These are phyloP conservation scores for Tenthredo mesomela DNA, from an alignment of 2,888 invertebrate genomes.

Conservation along the genomic window DNA sequence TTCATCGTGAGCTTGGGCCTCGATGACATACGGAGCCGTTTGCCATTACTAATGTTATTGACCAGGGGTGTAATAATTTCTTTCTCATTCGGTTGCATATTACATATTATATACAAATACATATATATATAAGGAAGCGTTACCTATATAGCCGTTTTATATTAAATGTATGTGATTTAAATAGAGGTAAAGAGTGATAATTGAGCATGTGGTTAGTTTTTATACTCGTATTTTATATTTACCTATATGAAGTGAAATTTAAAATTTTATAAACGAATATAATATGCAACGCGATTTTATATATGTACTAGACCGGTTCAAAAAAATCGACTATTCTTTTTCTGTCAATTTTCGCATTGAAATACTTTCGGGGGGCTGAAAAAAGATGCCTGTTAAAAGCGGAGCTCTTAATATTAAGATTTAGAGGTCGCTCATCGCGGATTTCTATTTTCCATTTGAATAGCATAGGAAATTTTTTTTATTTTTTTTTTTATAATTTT, in stretches of 20 bases:
- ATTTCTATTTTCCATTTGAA: too few species aligned
- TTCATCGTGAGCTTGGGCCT: slow-evolving; percentile 64
- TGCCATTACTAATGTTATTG: slow-evolving; percentile 74
- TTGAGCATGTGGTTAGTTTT: neutral
- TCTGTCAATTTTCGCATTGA: too few species aligned
- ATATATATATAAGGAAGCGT: neutral
- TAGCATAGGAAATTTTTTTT: too few species aligned
- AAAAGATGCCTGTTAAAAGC: too few species aligned
- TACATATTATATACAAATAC: neutral
- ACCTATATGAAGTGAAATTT: too few species aligned
- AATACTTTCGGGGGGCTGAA: too few species aligned
- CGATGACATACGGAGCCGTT: slow-evolving; percentile 72
- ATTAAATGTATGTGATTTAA: neutral
- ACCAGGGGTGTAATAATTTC: slow-evolving; percentile 69
- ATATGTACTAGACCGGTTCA: too few species aligned
- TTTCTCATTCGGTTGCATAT: slow-evolving; percentile 23
- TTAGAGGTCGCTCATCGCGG: too few species aligned
- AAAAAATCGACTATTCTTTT: too few species aligned
- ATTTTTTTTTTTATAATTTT: too few species aligned
- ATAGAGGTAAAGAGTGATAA: neutral
- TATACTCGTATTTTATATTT: neutral
- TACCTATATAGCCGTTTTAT: neutral
- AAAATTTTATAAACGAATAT: neutral
- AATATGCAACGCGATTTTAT: neutral
- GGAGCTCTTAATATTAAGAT: too few species aligned